Conservation (phyloP, 2,113 vertebrate genomes). For the Vireo altiloquus region DNA sequence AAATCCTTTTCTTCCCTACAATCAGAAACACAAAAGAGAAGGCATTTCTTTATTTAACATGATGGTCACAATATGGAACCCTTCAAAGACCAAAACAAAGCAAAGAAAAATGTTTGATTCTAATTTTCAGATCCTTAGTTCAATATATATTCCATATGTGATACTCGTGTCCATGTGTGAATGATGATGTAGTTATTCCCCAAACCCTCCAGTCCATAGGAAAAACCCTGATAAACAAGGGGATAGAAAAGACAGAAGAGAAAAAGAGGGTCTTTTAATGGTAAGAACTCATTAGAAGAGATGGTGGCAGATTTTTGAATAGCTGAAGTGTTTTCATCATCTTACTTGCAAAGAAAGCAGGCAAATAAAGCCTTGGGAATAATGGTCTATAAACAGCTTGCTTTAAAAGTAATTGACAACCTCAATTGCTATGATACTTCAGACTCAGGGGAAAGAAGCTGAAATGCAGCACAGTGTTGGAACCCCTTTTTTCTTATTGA, state of each 20-base stretch:
- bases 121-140: background rate
- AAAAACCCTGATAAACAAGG: background rate
- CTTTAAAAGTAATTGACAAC: conserved; percentile 11
- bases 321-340: background rate
- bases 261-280: background rate
- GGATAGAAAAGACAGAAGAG: background rate
- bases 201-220: background rate
- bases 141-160: background rate
- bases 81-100: background rate
- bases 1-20: background rate
- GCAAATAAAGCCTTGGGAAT: conserved; percentile 11
- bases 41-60: background rate
- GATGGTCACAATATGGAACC: background rate
- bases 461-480: background rate
- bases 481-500: background rate
- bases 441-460: background rate
- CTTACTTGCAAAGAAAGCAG: background rate
- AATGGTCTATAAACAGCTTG: conserved; percentile 10
- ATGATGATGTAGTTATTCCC: background rate
- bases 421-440: background rate
- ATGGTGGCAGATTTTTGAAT: background rate
- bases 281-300: background rate
- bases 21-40: background rate
- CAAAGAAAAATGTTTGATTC: background rate
- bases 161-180: background rate